These are phyloP conservation scores for Amniataba percoides DNA, from an alignment of 2,797 vertebrate genomes.

Conservation along the genomic window DNA sequence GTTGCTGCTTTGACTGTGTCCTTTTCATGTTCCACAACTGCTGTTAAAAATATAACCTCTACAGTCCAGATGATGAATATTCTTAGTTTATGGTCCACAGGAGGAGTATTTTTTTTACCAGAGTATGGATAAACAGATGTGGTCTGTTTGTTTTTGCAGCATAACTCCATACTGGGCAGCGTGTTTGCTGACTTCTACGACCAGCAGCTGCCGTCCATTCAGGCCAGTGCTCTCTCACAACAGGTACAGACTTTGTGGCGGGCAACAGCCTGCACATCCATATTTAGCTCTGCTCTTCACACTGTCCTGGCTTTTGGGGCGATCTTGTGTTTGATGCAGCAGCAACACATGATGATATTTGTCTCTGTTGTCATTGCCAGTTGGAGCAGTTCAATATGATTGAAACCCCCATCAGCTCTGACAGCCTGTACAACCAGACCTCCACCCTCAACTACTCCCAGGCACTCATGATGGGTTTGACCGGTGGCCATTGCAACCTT, in stretches of 20 bases:
- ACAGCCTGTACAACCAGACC: conserved; percentile 90
- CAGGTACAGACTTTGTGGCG: conserved; percentile 84
- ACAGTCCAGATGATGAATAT: conserved; percentile 3
- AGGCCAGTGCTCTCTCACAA: conserved; percentile 94
- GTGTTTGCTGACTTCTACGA: conserved; percentile 96
- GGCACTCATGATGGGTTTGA: conserved; percentile 94
- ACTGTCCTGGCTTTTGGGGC: conserved; percentile 1
- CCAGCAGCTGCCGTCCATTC: conserved; percentile 94
- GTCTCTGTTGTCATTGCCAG: conserved; percentile 73
- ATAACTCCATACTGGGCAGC: conserved; percentile 92
- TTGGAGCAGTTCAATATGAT: conserved; percentile 97
- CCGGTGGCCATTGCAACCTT: conserved; percentile 89
- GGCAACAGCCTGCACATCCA: conserved; percentile 6
- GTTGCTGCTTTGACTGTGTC: conserved; percentile 45
- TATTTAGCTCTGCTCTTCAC: background rate
- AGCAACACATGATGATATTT: background rate
- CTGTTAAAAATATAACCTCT: conserved; percentile 29
- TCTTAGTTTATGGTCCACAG: background rate
- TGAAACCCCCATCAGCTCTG: conserved; percentile 90
- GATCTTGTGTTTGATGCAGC: background rate
- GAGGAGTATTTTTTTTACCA: background rate
- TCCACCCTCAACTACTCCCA: conserved; percentile 95
- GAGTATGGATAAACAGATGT: conserved; percentile 24
- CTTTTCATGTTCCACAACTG: conserved; percentile 16
- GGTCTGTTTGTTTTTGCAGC: conserved; percentile 84